These are phyloP conservation scores for Ornithoptera priamus DNA, from an alignment of 2,888 invertebrate species.

Conservation along the genomic window DNA sequence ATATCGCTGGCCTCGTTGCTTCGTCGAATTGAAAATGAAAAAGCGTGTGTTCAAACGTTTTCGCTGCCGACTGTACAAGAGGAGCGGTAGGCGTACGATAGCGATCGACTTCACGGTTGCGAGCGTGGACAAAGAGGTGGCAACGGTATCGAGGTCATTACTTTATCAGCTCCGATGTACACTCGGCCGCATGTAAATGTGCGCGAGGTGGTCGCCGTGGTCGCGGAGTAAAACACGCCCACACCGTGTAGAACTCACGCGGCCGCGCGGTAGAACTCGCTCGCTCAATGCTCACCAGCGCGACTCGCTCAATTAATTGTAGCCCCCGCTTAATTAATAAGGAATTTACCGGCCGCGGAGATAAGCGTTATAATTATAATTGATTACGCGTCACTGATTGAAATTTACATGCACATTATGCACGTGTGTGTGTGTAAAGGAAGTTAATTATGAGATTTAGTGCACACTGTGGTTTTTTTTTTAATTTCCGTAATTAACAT, in stretches of 20 bases:
- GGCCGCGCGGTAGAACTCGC: neutral
- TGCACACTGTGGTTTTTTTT: too few relatives aligned
- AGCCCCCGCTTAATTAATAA: slow-evolving; percentile 17
- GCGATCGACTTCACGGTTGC: slow-evolving; percentile 61
- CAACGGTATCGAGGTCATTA: slow-evolving; percentile 27
- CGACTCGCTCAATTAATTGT: slow-evolving; percentile 14
- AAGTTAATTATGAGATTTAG: too few relatives aligned
- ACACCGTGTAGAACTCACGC: too few relatives aligned
- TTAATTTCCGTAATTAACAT: too few relatives aligned
- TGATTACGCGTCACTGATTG: neutral
- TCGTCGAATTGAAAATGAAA: too few relatives aligned
- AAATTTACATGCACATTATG: too few relatives aligned
- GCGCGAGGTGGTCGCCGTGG: slow-evolving; percentile 3
- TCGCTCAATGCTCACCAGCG: neutral
- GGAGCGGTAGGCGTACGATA: slow-evolving; percentile 33
- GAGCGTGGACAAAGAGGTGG: slow-evolving; percentile 57
- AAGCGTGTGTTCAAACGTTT: neutral
- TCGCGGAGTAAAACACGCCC: too few relatives aligned
- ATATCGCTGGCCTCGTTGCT: too few relatives aligned
- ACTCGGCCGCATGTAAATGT: slow-evolving; percentile 7
- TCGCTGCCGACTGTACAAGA: slow-evolving; percentile 11
- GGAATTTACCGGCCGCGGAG: slow-evolving; percentile 7
- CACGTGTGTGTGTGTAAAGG: too few relatives aligned
- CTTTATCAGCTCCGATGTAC: slow-evolving; percentile 18
- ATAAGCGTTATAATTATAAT: slow-evolving; percentile 10